A percentile compares a stretch with the other conserved stretches of the same genome.
Evolutionary conservation across 2,113 vertebrate genomes (phyloP).

Genomic region (Dascyllus trimaculatus): DNA sequence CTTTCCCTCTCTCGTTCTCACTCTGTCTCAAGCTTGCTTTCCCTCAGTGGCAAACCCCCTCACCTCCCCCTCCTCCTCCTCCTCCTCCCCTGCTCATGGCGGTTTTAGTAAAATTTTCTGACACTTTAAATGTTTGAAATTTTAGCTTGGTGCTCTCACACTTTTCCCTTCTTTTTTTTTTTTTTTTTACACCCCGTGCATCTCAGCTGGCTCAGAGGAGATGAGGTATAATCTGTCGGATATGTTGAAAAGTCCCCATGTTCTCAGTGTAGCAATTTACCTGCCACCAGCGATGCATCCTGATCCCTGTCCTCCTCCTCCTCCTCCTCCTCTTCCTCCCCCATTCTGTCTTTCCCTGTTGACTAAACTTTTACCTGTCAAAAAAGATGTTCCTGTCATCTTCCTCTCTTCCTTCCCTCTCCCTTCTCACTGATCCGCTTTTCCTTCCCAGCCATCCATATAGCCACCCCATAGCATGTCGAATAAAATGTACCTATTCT

Average conservation of each 20-base stretch:
- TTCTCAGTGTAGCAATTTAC: constrained; percentile 71
- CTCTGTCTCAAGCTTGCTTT: constrained; percentile 33
- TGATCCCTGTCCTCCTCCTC: constrained; percentile 45
- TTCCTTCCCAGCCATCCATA: constrained; percentile 46
- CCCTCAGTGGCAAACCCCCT: constrained; percentile 26
- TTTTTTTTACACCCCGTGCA: neutral
- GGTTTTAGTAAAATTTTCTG: constrained; percentile 26
- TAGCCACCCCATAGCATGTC: constrained; percentile 46
- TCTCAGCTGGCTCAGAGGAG: constrained; percentile 54
- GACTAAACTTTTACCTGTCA: constrained; percentile 74
- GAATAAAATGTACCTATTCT: constrained; percentile 60
- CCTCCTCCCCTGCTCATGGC: constrained; percentile 6
- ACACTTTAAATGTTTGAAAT: constrained; percentile 57
- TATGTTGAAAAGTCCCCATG: constrained; percentile 61
- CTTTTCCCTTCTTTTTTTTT: constrained; percentile 26
- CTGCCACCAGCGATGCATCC: constrained; percentile 62
- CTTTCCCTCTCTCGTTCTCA: constrained; percentile 21
- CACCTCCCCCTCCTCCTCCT: neutral
- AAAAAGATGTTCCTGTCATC: constrained; percentile 71
- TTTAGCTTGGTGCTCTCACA: constrained; percentile 39
- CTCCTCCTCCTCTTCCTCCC: constrained; percentile 45
- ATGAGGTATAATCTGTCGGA: constrained; percentile 60
- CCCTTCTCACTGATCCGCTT: constrained; percentile 56
- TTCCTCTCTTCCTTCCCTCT: constrained; percentile 35
- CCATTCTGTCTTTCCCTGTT: constrained; percentile 60